Evolutionary conservation across 2,113 vertebrate species (phyloP), one percentile per base, ranked within the genome.

Genomic region (Manacus vitellinus): DNA sequence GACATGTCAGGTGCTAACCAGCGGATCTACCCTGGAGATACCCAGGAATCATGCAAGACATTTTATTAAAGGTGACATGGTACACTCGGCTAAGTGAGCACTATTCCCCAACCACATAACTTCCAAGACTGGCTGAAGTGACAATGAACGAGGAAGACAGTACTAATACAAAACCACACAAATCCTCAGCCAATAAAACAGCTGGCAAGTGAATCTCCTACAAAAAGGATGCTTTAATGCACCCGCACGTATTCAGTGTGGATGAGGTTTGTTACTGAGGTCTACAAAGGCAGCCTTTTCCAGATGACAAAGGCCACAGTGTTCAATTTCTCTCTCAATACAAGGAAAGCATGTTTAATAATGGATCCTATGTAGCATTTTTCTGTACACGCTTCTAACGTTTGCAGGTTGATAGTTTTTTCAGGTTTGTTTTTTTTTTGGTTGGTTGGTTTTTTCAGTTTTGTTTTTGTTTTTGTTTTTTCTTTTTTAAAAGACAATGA

Each of bases 1-100:
- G 14, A 58, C 35, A 27, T 1, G 0, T 35, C 18, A 78, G 33
- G 37, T 46, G 21, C 20, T 46, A 83, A 59, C 7, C 0, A 0
- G 43, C 44, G 94, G 62, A 41, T 2, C 3, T 51, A 21, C 63
- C 41, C 46, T 80, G 68, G 70, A 84, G 77, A 77, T 52, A 55
- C 2, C 1, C 0, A 2, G 49, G 61, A 77, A 96, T 24, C 23
- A 2, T 1, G 12, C 37, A 43, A 49, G 21, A 17, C 3, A 7
- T 25, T 12, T 77, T 55, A 74, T 75, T 63, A 51, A 80, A 84
- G 43, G 23, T 66, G 79, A 73, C 65, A 79, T 2, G 0, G 12
- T 21, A 4, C 72, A 37, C 65, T 66, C 2, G 0, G 70, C 41
- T 52, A 81, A 85, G 55, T 8, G 21, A 88, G 41, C 65, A 10